Evolutionary conservation across 1,140 invertebrate species (phyloP), one percentile per base, ranked within the genome.

Genomic region (Drosophila subpulchrella): DNA sequence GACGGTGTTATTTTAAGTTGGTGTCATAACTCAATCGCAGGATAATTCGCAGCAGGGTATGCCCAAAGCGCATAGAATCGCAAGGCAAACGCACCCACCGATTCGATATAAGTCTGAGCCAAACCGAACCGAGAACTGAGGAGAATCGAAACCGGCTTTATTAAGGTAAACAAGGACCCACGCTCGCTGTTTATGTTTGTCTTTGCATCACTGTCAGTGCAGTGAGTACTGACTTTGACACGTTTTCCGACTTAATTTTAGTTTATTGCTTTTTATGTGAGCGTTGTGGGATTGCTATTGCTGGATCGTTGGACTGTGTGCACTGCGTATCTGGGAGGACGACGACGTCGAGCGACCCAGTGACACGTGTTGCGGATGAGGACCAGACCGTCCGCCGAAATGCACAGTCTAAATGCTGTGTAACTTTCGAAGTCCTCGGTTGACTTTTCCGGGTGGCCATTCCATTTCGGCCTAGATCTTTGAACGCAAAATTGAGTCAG

Each of bases 241-340:
- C 84, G 84, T 89, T 89, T 89, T 89, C 84, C 81, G 84, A 89
- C 84, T 89, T 89, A 89, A 89, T 89, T 89, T 89, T 84, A 89
- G 85, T 89, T 89, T 89, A 89, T 89, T 89, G 85, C 84, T 89
- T 89, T 90, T 78, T 83, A 76, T 65, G 48, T 82, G 61, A 65
- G 59, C 41, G 58, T 34, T 38, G 61, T 39, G 38, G 54, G 54
- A 42, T 30, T 38, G 38, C 60, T 38, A 54, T 44, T 54, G 34
- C 20, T 17, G 36, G 7, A 10, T 42, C 46, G 12, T 13, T 51
- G 58, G 48, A 50, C 30, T 71, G 55, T 68, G 61, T 79, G 75
- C 78, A 71, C 70, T 88, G 77, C 62, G 86, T 89, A 75, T 59
- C 65, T 71, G 61, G 56, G 54, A 80, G 75, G 70, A 38, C 51